Conservation (phyloP, 2,797 vertebrate species). For the Jordanella pulchra region DNA sequence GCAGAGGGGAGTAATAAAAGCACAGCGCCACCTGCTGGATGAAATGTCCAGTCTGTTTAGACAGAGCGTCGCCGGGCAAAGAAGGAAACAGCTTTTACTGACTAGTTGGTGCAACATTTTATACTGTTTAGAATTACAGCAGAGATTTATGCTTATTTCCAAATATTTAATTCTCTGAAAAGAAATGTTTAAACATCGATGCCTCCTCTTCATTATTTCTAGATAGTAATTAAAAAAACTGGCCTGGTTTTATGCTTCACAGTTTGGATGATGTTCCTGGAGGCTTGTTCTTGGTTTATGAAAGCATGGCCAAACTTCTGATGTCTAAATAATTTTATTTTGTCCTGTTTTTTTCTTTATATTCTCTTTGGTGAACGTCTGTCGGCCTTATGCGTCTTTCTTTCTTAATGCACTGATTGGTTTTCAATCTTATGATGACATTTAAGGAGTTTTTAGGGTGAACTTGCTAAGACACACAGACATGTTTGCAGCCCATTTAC, state of each 20-base stretch:
- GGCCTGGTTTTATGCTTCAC: not conserved
- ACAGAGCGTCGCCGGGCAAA: conserved; percentile 49
- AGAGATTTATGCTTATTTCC: not conserved
- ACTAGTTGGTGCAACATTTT: conserved; percentile 46
- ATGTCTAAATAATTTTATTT: not conserved
- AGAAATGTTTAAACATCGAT: not conserved
- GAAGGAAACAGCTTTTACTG: conserved; percentile 20
- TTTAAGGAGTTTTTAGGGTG: not conserved
- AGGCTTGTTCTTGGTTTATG: too few relatives aligned
- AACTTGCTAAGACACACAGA: not conserved
- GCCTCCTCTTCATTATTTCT: not conserved
- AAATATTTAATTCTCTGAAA: not conserved
- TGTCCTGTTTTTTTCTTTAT: not conserved
- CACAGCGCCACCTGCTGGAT: conserved; percentile 74
- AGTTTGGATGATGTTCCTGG: not conserved
- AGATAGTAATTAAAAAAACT: too few relatives aligned
- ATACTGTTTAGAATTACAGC: not conserved
- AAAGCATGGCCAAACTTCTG: not conserved
- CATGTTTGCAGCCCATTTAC: not conserved
- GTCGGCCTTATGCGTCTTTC: too few relatives aligned
- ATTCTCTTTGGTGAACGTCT: too few relatives aligned
- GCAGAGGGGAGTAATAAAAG: conserved; percentile 73
- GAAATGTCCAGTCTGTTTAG: conserved; percentile 78
- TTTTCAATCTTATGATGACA: not conserved
- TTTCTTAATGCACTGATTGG: too few relatives aligned